These are phyloP conservation scores for Platycercus adscitus DNA, from an alignment of 2,113 vertebrate genomes.

Conservation along the genomic window DNA sequence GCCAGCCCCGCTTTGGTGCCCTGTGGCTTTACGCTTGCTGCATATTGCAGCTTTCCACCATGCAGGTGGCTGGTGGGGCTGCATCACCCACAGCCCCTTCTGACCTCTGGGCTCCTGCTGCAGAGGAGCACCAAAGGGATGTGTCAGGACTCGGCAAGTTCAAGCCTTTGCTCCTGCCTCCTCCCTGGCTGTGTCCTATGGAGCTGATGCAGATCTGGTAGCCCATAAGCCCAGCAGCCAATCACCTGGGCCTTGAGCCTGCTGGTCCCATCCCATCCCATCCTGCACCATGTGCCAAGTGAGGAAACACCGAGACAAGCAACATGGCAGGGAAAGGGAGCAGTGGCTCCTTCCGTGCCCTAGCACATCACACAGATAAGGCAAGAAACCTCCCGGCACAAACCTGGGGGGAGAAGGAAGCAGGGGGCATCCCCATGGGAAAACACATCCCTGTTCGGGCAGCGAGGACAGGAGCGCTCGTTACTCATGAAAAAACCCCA, in stretches of 20 bases:
- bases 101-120: background rate
- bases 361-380: background rate
- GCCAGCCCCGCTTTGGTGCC: background rate
- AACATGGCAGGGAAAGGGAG: background rate
- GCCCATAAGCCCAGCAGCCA: background rate
- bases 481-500: conserved; percentile 52
- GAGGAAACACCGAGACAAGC: background rate
- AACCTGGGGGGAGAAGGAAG: background rate
- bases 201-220: background rate
- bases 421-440: conserved; percentile 44
- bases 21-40: background rate
- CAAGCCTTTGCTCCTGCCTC: background rate
- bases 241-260: background rate
- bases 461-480: conserved; percentile 39
- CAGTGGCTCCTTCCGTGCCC: background rate
- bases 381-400: background rate
- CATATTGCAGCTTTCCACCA: background rate
- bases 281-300: background rate
- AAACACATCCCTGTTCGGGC: conserved; percentile 53
- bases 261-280: background rate
- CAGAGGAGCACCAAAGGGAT: background rate
- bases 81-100: background rate
- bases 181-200: rapidly evolving
- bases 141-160: background rate
- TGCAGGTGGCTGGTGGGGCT: rapidly evolving